A percentile compares a stretch with the other conserved stretches of the same genome.
phyloP scores from a whole-genome alignment of 2,888 invertebrate species.

The Nycteola revayana region DNA sequence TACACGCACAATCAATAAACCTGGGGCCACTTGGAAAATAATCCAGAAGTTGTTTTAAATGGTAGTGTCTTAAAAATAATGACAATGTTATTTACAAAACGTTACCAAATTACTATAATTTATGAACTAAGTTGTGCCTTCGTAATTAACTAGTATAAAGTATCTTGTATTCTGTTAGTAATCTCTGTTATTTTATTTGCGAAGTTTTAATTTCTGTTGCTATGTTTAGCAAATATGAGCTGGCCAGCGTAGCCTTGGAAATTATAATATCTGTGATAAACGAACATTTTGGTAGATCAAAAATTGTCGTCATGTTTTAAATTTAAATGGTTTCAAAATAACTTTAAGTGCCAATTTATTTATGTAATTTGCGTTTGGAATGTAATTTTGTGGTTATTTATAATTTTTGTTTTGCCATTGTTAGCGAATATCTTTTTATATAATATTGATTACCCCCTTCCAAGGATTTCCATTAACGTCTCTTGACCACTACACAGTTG shows the following conservation, averaged over 20 bases:
- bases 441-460: constrained; percentile 49
- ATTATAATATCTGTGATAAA: constrained; percentile 64
- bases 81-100: constrained; percentile 44
- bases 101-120: constrained; percentile 61
- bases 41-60: constrained; percentile 16
- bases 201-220: constrained; percentile 43
- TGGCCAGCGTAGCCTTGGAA: constrained; percentile 47
- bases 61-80: constrained; percentile 24
- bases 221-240: constrained; percentile 31
- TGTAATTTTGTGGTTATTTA: constrained; percentile 57
- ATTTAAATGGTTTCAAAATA: constrained; percentile 34
- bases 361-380: constrained; percentile 48
- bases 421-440: constrained; percentile 53
- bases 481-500: constrained; percentile 64
- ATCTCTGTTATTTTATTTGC: constrained; percentile 40
- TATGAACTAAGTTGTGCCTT: constrained; percentile 54
- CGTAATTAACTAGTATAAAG: constrained; percentile 36
- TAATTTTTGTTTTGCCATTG: constrained; percentile 54
- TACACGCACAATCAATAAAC: constrained; percentile 34
- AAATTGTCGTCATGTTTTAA: constrained; percentile 31
- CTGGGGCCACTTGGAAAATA: constrained; percentile 33
- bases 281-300: constrained; percentile 38
- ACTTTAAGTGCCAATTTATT: constrained; percentile 64
- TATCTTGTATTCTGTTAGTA: constrained; percentile 35
- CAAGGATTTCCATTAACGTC: constrained; percentile 61